A percentile compares a stretch with the other conserved stretches of the same genome.
These are phyloP conservation scores for Ascidia mentula DNA, from an alignment of 23 tunicate species.

Conservation along the genomic window DNA sequence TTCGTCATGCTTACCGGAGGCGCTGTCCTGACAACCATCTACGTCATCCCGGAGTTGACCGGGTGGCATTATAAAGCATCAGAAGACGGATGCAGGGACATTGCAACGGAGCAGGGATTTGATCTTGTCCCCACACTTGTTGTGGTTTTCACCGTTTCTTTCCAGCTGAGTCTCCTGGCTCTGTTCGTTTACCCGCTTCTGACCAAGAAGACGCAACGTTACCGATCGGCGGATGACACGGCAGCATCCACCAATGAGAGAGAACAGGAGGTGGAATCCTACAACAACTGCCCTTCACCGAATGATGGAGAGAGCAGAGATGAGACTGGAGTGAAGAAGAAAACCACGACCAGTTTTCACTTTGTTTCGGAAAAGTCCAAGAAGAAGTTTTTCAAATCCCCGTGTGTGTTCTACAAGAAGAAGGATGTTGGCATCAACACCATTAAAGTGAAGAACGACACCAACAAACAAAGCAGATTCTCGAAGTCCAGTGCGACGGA, in stretches of 20 bases:
- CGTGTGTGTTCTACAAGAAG: slow-evolving; percentile 1
- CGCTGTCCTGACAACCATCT: slow-evolving; percentile 53
- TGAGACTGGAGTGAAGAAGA: neutral
- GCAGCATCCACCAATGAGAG: neutral
- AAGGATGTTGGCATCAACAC: slow-evolving; percentile 8
- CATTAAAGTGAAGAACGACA: neutral
- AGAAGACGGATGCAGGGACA: slow-evolving; percentile 64
- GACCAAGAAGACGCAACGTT: slow-evolving; percentile 78
- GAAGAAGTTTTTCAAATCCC: slow-evolving; percentile 1
- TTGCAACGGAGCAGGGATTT: slow-evolving; percentile 29
- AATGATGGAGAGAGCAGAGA: neutral
- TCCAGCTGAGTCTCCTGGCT: slow-evolving; percentile 62
- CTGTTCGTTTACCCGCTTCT: slow-evolving; percentile 83
- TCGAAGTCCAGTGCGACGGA: neutral
- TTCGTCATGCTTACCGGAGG: slow-evolving; percentile 66
- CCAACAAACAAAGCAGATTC: neutral
- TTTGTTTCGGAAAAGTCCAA: neutral
- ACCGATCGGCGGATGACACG: slow-evolving; percentile 32
- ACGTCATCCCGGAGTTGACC: slow-evolving; percentile 66
- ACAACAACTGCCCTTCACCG: slow-evolving; percentile 16
- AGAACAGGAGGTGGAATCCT: slow-evolving; percentile 1
- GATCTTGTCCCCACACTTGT: slow-evolving; percentile 61
- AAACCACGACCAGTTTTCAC: neutral
- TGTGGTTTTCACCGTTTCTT: slow-evolving; percentile 51
- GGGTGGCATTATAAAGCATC: slow-evolving; percentile 79